phyloP scores from a whole-genome alignment of 2,888 invertebrate species.

The Pasiphila rectangulata region DNA sequence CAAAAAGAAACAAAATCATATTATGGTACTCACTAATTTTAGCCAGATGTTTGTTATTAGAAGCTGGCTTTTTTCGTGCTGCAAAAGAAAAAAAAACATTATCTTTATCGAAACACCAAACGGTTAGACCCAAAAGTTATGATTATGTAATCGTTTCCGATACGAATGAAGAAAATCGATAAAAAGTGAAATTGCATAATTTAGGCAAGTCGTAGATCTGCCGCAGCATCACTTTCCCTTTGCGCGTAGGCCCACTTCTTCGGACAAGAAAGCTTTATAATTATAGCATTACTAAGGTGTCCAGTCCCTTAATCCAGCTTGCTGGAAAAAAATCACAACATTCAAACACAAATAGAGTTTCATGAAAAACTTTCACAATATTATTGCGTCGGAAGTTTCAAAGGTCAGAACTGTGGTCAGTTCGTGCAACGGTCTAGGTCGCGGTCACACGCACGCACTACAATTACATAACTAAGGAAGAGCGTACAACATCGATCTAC shows the following conservation, averaged over 20 bases:
- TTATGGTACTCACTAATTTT: conserved; percentile 90
- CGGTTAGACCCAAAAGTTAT: background rate
- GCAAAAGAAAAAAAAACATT: conserved; percentile 56
- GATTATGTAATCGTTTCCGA: conserved; percentile 1
- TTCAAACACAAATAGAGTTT: background rate
- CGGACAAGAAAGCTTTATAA: background rate
- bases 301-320: background rate
- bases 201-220: conserved; percentile 5
- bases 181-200: conserved; percentile 20
- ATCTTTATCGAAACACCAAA: background rate
- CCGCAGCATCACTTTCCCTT: conserved; percentile 9
- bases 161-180: conserved; percentile 9
- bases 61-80: conserved; percentile 99
- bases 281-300: too few species aligned
- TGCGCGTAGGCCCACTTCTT: background rate
- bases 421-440: conserved; percentile 9
- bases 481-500: background rate
- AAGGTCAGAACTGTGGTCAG: background rate
- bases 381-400: background rate
- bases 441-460: conserved; percentile 3
- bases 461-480: background rate
- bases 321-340: too few species aligned
- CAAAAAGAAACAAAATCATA: conserved; percentile 49
- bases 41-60: conserved; percentile 98
- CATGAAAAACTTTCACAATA: background rate